Evolutionary conservation across 2,888 invertebrate species (phyloP).

Genomic region (Molanna angustata): DNA sequence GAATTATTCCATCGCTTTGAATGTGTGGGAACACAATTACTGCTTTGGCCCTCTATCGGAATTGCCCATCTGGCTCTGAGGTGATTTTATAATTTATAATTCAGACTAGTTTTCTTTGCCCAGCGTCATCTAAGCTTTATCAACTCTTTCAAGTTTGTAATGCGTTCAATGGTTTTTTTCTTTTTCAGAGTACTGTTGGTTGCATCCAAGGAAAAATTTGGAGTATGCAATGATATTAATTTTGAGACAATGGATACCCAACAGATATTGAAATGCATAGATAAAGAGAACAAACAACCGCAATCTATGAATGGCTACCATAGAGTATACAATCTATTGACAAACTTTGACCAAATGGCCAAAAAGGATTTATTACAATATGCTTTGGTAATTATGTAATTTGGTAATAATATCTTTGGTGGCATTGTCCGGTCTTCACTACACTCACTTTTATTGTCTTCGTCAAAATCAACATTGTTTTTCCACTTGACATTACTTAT

Average conservation of each 20-base stretch:
- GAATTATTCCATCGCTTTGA: conserved; percentile 66
- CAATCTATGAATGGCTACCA: conserved; percentile 54
- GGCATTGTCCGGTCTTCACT: too few species aligned
- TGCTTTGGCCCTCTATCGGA: conserved; percentile 68
- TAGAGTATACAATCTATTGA: conserved; percentile 67
- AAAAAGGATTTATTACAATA: conserved; percentile 67
- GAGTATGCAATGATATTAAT: neutral
- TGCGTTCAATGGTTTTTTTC: too few species aligned
- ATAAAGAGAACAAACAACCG: conserved; percentile 42
- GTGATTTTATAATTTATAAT: conserved; percentile 35
- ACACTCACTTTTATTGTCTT: too few species aligned
- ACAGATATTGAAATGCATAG: conserved; percentile 42
- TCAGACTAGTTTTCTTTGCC: neutral
- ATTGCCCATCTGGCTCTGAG: conserved; percentile 76
- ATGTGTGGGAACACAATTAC: conserved; percentile 62
- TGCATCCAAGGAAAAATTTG: conserved; percentile 42
- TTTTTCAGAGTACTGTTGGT: conserved; percentile 58
- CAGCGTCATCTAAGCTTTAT: neutral
- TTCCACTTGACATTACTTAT: too few species aligned
- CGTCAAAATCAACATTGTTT: too few species aligned
- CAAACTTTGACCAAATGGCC: conserved; percentile 68
- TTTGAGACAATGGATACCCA: conserved; percentile 33
- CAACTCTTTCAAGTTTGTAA: too few species aligned
- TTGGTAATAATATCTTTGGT: neutral
- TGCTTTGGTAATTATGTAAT: conserved; percentile 54